These are phyloP conservation scores for Chiloscyllium plagiosum DNA, from an alignment of 2,113 vertebrate genomes.

Conservation along the genomic window DNA sequence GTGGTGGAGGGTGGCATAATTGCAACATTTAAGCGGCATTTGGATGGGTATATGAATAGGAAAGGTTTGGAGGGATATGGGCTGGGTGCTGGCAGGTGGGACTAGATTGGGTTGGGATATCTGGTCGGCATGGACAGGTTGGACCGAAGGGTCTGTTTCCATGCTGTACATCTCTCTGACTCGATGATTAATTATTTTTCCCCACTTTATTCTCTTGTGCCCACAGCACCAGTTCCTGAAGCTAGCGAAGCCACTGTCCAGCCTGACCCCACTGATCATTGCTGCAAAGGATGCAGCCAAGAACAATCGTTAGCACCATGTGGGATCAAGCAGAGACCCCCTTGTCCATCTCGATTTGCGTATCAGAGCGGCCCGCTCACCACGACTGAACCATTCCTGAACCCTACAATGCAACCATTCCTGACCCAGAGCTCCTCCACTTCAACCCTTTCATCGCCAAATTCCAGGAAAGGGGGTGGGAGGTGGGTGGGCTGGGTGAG, in stretches of 20 bases:
- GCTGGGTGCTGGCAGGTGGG: too few species aligned
- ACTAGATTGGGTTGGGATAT: too few species aligned
- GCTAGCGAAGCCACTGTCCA: conserved; percentile 88
- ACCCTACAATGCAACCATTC: conserved; percentile 34
- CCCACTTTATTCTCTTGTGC: neutral
- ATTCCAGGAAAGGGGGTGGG: neutral
- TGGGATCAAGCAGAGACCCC: neutral
- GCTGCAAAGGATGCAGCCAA: conserved; percentile 91
- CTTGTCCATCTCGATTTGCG: neutral
- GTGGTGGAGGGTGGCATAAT: too few species aligned
- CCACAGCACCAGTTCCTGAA: conserved; percentile 89
- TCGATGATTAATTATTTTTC: neutral
- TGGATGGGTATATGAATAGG: too few species aligned
- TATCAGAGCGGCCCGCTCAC: conserved; percentile 40
- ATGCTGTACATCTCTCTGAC: too few species aligned
- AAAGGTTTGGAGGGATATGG: too few species aligned
- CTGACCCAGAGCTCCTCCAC: conserved; percentile 20
- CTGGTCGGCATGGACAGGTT: too few species aligned
- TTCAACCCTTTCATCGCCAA: conserved; percentile 34
- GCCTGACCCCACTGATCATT: conserved; percentile 89
- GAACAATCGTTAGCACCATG: conserved; percentile 71
- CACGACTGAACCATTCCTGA: conserved; percentile 38
- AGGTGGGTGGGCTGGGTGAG: neutral
- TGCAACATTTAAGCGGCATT: too few species aligned
- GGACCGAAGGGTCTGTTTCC: too few species aligned